Conservation (phyloP, 1,140 invertebrate genomes). For the Drosophila miranda region DNA sequence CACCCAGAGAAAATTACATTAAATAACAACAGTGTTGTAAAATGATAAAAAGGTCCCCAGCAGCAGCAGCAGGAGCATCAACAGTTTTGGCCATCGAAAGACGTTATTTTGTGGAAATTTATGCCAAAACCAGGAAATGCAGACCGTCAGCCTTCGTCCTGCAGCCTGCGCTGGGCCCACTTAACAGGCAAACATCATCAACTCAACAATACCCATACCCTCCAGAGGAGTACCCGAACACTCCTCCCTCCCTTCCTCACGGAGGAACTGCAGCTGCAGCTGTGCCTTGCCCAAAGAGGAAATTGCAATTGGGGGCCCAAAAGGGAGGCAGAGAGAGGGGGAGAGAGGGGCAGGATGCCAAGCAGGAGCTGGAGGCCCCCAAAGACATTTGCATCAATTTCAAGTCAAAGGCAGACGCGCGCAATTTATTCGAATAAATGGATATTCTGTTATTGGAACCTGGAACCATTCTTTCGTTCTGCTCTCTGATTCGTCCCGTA, state of each 20-base stretch:
- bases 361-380: background rate
- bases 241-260: background rate
- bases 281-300: constrained; percentile 53
- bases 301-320: constrained; percentile 68
- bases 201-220: constrained; percentile 18
- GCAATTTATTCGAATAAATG: constrained; percentile 3
- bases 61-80: constrained; percentile 2
- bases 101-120: constrained; percentile 51
- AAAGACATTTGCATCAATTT: constrained; percentile 54
- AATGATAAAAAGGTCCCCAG: constrained; percentile 20
- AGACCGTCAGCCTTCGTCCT: too few relatives aligned
- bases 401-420: constrained; percentile 30
- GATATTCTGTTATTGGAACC: background rate
- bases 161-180: constrained; percentile 37
- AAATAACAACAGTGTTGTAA: constrained; percentile 35
- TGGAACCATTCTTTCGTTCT: too few relatives aligned
- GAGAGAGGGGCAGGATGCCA: constrained; percentile 1
- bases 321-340: constrained; percentile 24
- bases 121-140: constrained; percentile 41
- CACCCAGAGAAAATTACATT: constrained; percentile 1
- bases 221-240: too few relatives aligned
- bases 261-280: constrained; percentile 31
- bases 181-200: constrained; percentile 71
- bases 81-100: constrained; percentile 10
- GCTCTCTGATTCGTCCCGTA: too few relatives aligned